phyloP scores from a whole-genome alignment of 2,888 invertebrate species.

The Sarcophaga rosellei region DNA sequence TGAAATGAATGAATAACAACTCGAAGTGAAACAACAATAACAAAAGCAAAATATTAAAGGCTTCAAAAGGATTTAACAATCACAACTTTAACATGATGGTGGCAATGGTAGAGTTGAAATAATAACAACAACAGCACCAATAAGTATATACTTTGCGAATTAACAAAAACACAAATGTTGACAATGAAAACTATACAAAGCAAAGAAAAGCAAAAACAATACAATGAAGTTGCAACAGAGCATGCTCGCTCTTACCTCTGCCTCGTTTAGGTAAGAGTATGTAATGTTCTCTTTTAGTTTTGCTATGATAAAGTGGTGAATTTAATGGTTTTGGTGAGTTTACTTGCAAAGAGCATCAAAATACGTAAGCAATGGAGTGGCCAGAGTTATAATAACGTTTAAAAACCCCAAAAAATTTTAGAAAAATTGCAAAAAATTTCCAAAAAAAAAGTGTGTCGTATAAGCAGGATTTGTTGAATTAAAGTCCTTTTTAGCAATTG shows the following conservation, averaged over 20 bases:
- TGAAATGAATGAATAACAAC: neutral
- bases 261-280: neutral
- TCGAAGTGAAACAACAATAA: too few relatives aligned
- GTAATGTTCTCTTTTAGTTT: too few relatives aligned
- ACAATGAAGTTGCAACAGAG: slow-evolving; percentile 1
- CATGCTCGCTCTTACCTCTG: slow-evolving; percentile 1
- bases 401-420: too few relatives aligned
- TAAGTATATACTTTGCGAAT: slow-evolving; percentile 2
- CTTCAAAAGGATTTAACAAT: slow-evolving; percentile 31
- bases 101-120: too few relatives aligned
- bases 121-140: slow-evolving; percentile 3
- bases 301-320: neutral
- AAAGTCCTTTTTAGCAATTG: too few relatives aligned
- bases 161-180: slow-evolving; percentile 33
- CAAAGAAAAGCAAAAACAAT: neutral
- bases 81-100: slow-evolving; percentile 2
- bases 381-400: too few relatives aligned
- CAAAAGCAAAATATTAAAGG: slow-evolving; percentile 30
- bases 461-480: too few relatives aligned
- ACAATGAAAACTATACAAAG: slow-evolving; percentile 40
- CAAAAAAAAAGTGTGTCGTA: too few relatives aligned
- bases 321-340: neutral
- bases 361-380: too few relatives aligned
- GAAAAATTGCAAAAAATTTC: too few relatives aligned
- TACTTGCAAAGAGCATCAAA: neutral